These are phyloP conservation scores for Trissoscelio sp. DNA, from an alignment of 2,888 invertebrate species.

Conservation along the genomic window DNA sequence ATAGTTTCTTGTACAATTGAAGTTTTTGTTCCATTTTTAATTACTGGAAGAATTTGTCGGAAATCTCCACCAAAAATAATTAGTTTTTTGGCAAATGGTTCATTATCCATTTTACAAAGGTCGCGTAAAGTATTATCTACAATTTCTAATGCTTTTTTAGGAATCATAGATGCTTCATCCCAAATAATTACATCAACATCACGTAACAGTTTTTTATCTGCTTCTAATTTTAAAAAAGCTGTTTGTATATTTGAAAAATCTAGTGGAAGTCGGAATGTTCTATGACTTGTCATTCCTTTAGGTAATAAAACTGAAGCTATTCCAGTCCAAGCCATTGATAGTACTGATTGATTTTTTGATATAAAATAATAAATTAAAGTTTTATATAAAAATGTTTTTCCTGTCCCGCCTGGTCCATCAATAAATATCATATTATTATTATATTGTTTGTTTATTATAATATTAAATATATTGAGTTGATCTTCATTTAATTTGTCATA, in stretches of 20 bases:
- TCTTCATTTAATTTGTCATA: conserved; percentile 5
- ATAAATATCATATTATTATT: conserved; percentile 10
- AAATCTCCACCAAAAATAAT: conserved; percentile 16
- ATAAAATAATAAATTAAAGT: conserved; percentile 24
- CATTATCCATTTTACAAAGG: conserved; percentile 8
- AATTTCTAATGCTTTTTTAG: conserved; percentile 42
- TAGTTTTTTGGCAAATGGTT: conserved; percentile 13
- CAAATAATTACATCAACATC: conserved; percentile 9
- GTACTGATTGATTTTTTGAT: neutral
- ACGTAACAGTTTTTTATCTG: conserved; percentile 14
- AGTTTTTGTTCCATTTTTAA: no score
- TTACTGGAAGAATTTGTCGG: conserved; percentile 10
- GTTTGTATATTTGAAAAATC: neutral
- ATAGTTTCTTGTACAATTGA: no score
- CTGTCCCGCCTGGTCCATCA: conserved; percentile 13
- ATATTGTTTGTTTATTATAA: conserved; percentile 11
- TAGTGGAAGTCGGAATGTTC: conserved; percentile 7
- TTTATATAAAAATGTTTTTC: conserved; percentile 26
- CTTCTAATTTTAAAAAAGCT: neutral
- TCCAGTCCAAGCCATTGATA: conserved; percentile 12
- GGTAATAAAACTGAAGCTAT: conserved; percentile 16
- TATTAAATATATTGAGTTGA: neutral
- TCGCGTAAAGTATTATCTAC: conserved; percentile 19
- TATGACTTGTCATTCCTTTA: conserved; percentile 8
- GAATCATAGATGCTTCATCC: conserved; percentile 18